Conservation (phyloP, 1,140 invertebrate species). For the Luehdorfia chinensis region DNA sequence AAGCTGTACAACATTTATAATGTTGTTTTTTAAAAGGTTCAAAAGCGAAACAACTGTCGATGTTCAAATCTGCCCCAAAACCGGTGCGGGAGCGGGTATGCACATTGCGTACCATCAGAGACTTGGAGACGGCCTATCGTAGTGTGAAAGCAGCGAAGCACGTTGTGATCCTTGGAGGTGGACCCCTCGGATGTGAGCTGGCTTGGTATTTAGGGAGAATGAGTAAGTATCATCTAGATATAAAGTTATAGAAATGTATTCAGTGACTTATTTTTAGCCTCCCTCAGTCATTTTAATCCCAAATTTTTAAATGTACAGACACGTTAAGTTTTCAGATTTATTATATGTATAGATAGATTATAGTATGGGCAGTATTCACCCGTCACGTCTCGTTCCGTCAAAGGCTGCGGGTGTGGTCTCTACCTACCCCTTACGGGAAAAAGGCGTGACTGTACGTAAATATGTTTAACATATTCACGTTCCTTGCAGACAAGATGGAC, state of each 20-base stretch:
- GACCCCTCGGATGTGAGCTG: slow-evolving; percentile 46
- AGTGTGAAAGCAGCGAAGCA: slow-evolving; percentile 48
- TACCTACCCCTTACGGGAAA: too few relatives aligned
- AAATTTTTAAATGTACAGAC: too few relatives aligned
- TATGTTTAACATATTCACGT: too few relatives aligned
- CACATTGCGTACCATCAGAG: slow-evolving; percentile 45
- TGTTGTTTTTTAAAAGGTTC: too few relatives aligned
- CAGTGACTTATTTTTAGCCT: too few relatives aligned
- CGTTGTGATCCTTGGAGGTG: slow-evolving; percentile 51
- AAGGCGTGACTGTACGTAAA: too few relatives aligned
- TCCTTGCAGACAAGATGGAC: slow-evolving; percentile 39
- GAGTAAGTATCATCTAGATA: slow-evolving; percentile 42
- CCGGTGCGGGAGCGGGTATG: slow-evolving; percentile 40
- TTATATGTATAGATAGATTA: too few relatives aligned
- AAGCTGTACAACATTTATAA: too few relatives aligned
- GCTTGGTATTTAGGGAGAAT: slow-evolving; percentile 56
- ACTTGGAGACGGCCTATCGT: slow-evolving; percentile 55
- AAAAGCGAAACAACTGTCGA: slow-evolving; percentile 37
- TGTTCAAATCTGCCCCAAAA: slow-evolving; percentile 53
- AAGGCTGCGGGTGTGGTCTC: too few relatives aligned
- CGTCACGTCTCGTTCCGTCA: not conserved
- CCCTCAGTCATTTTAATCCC: too few relatives aligned
- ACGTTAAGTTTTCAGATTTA: too few relatives aligned
- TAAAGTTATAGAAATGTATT: not conserved
- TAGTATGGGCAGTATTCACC: too few relatives aligned